These are phyloP conservation scores for Portevinia maculata DNA, from an alignment of 2,888 invertebrate genomes.

Conservation along the genomic window DNA sequence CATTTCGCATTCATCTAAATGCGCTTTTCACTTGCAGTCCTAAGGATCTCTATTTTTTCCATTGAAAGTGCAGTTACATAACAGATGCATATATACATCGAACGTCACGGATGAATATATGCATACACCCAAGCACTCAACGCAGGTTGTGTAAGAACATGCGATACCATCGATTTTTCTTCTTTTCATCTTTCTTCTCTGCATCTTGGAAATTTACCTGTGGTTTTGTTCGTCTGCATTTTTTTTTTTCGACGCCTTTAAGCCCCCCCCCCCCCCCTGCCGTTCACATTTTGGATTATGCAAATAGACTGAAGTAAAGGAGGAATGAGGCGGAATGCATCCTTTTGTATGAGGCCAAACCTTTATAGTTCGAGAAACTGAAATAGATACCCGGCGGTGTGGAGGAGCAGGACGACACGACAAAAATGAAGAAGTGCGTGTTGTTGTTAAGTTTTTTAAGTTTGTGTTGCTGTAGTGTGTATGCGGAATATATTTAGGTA, in stretches of 20 bases:
- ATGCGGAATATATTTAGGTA: slow-evolving; percentile 17
- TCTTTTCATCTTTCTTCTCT: slow-evolving; percentile 2
- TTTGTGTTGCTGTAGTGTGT: slow-evolving; percentile 16
- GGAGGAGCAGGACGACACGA: slow-evolving; percentile 12
- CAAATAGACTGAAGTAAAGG: slow-evolving; percentile 46
- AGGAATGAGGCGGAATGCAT: slow-evolving; percentile 3
- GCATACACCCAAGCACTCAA: not conserved
- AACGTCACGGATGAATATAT: no score
- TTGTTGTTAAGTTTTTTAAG: slow-evolving; percentile 44
- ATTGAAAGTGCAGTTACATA: slow-evolving; percentile 56
- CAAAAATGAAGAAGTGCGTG: slow-evolving; percentile 47
- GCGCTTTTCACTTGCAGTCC: slow-evolving; percentile 42
- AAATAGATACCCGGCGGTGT: slow-evolving; percentile 46
- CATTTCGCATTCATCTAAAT: slow-evolving; percentile 15
- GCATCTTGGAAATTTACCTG: slow-evolving; percentile 40
- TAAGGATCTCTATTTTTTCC: slow-evolving; percentile 15
- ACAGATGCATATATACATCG: slow-evolving; percentile 22
- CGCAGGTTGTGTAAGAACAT: slow-evolving; percentile 49
- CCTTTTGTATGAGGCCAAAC: slow-evolving; percentile 13
- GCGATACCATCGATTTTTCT: slow-evolving; percentile 57
- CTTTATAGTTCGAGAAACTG: slow-evolving; percentile 47
- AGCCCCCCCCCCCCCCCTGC: slow-evolving; percentile 42
- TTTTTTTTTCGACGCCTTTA: slow-evolving; percentile 54
- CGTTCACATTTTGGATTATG: slow-evolving; percentile 69
- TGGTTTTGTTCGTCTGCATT: not conserved